Evolutionary conservation across 2,888 invertebrate species (phyloP).

Genomic region (Epistrophe eligans): DNA sequence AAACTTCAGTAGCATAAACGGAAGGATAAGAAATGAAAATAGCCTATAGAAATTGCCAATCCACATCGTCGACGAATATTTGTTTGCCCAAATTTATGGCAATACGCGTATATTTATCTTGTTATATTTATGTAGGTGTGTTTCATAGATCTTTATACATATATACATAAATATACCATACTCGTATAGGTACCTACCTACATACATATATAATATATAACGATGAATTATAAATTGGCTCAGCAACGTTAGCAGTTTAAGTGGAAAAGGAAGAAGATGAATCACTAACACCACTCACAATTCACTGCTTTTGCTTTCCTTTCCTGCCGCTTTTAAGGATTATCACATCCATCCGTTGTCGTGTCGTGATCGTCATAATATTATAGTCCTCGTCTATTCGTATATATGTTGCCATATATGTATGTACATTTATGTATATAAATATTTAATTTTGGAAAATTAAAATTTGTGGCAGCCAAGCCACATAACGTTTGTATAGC

Average conservation of each 20-base stretch:
- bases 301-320: not conserved
- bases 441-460: slow-evolving; percentile 75
- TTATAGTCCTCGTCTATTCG: slow-evolving; percentile 31
- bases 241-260: slow-evolving; percentile 52
- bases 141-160: not conserved
- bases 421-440: no score
- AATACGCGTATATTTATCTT: not conserved
- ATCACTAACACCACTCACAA: slow-evolving; percentile 3
- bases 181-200: no score
- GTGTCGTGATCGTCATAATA: not conserved
- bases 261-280: slow-evolving; percentile 66
- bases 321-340: slow-evolving; percentile 40
- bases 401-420: slow-evolving; percentile 56
- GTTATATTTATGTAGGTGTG: not conserved
- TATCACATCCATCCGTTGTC: slow-evolving; percentile 38
- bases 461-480: slow-evolving; percentile 58
- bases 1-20: slow-evolving; percentile 14
- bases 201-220: no score
- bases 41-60: slow-evolving; percentile 45
- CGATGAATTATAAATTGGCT: slow-evolving; percentile 68
- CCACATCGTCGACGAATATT: slow-evolving; percentile 46
- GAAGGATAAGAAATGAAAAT: slow-evolving; percentile 50
- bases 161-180: not conserved
- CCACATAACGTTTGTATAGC: slow-evolving; percentile 22
- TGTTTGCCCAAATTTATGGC: slow-evolving; percentile 33